Evolutionary conservation across 2,113 vertebrate species (phyloP), one percentile per base, ranked within the genome.

Genomic region (Pelecanoides urinatrix): DNA sequence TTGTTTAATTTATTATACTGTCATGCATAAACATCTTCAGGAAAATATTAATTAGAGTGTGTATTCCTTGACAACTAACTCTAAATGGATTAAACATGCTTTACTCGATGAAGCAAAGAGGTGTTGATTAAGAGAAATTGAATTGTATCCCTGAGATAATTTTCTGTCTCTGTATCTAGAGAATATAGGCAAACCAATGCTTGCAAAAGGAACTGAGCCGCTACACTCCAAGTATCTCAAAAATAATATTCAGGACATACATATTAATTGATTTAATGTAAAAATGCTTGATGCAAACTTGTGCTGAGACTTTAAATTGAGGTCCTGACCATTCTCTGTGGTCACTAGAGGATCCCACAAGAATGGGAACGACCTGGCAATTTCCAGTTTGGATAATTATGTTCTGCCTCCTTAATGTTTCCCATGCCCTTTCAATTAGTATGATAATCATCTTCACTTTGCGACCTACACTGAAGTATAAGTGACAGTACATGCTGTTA

Each of bases 71-170:
- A 91, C 89, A 94, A 93, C 44, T 76, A 92, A 68, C 58, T 95
- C 89, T 93, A 88, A 96, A 95, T 95, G 82, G 94, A 95, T 96
- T 95, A 97, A 92, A 86, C 58, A 75, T 58, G 72, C 79, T 86
- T 79, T 90, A 94, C 67, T 92, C 5, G 10, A 86, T 88, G 94
- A 96, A 96, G 92, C 96, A 96, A 88, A 62, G 89, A 95, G n/a
- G 34, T 97, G 94, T 94, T 97, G 97, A 97, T 97, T 93, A 95
- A 96, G 76, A 97, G 92, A 92, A 96, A 97, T 95, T 96, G 96
- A 96, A 95, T 94, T 92, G 81, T 95, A 96, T 96, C 85, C 94
- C 94, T 72, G 91, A 95, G 96, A 96, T 93, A 95, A 97, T 97
- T 95, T 95, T 96, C 91, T 80, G 6, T 79, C 65, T 85, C 74